Evolutionary conservation across 2,888 invertebrate species (phyloP), one percentile per base, ranked within the genome.

Genomic region (Poecilus cupreus): DNA sequence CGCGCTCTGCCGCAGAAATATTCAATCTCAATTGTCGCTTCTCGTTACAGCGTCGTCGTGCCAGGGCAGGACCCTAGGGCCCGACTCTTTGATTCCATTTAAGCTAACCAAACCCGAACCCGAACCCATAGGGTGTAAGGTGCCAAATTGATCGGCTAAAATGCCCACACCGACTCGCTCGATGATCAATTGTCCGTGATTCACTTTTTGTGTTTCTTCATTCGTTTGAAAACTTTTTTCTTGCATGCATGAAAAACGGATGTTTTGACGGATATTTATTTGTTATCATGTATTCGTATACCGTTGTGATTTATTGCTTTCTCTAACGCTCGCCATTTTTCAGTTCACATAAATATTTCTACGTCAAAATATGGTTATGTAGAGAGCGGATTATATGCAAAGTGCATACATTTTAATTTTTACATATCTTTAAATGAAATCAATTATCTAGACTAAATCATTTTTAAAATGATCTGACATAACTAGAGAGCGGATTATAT

Each of bases 131-230:
- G 70, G 70, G 43, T 70, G 70, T 43, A 70, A 39, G 70, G 70
- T 70, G 70, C 43, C 16, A 70, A 70, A 70, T 70, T 70, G 37
- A 70, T 70, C 70, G 70, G 70, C 39, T 70, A 70, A 70, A 70
- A 39, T 37, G 43, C 70, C 37, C 39, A 43, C 39, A 20, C 70
- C 16, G 43, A 70, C 43, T 20, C 22, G 20, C 43, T 70, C 6
- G 5, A 39, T 39, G 43, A 70, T 70, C 70, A 70, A 39, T 70
- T 70, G 70, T 70, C 16, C 39, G 43, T 70, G 70, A 39, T 13
- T 43, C 20, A 39, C 49, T 43, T 74, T 22, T 74, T 74, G 24
- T 74, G 49, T 22, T 26, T 26, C 39, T 49, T 74, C 49, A 46
- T 74, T 74, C 46, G 49, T 5, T 20, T 18, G 51, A 51, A 51